Percentiles rank a stretch among this genome's conserved stretches.
phyloP scores from a whole-genome alignment of 2,888 invertebrate genomes.

The Papilio protenor region DNA sequence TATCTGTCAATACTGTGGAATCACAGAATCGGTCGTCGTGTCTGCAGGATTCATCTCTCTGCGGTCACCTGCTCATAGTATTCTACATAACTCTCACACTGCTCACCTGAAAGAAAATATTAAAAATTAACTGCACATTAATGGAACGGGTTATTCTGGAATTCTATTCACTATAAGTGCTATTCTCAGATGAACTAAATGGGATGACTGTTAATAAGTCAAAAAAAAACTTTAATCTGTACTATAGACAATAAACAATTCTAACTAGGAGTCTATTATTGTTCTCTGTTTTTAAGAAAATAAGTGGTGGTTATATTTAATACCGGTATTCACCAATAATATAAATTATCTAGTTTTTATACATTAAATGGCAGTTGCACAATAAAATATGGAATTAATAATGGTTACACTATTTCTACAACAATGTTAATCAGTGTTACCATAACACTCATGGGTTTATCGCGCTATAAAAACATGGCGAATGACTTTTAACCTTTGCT shows the following conservation, averaged over 20 bases:
- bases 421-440: not conserved
- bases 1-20: conserved; percentile 26
- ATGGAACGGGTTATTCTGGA: too few species aligned
- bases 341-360: not conserved
- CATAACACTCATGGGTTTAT: conserved; percentile 30
- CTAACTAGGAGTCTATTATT: too few species aligned
- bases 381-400: not conserved
- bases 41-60: conserved; percentile 50
- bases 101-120: conserved; percentile 79
- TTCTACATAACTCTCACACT: conserved; percentile 87
- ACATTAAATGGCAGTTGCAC: not conserved
- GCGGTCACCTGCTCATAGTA: conserved; percentile 84
- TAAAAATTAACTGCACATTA: not conserved
- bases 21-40: conserved; percentile 9
- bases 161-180: too few species aligned
- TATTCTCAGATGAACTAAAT: too few species aligned
- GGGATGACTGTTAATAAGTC: too few species aligned
- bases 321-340: not conserved
- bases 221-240: too few species aligned
- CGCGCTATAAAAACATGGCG: conserved; percentile 37
- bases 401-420: not conserved
- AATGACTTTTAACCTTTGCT: conserved; percentile 14
- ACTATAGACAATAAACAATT: too few species aligned
- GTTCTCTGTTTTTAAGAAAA: too few species aligned
- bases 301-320: too few species aligned